Evolutionary conservation across 2,113 vertebrate species (phyloP).

Genomic region (Mungos mungo): DNA sequence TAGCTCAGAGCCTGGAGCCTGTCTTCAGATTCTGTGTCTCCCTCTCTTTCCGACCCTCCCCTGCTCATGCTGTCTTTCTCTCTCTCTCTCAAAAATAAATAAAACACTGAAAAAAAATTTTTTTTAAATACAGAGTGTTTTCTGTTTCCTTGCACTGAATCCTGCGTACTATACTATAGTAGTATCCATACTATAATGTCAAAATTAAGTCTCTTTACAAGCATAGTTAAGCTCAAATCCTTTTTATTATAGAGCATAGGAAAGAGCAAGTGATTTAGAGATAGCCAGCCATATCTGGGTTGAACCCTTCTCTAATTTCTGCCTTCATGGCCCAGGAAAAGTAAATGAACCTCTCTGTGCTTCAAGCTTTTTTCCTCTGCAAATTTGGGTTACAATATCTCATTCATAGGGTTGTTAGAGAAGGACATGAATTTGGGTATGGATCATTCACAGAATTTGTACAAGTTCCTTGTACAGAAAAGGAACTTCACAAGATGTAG

Average conservation of each 20-base stretch:
- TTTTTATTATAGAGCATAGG: not conserved
- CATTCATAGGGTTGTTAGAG: not conserved
- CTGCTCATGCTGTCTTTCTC: no score
- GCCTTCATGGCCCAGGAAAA: not conserved
- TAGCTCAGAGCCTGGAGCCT: no score
- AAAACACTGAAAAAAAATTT: not conserved
- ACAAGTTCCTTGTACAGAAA: not conserved
- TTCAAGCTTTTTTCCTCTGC: not conserved
- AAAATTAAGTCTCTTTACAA: slow-evolving; percentile 6
- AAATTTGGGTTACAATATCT: not conserved
- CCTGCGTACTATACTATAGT: not conserved
- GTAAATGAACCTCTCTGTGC: not conserved
- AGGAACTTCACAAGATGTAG: not conserved
- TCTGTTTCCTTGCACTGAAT: not conserved
- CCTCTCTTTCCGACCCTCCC: no score
- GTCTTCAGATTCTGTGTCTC: no score
- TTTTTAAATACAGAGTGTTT: not conserved
- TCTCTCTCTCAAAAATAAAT: no score
- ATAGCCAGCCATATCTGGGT: not conserved
- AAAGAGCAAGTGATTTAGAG: not conserved
- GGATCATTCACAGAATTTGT: not conserved
- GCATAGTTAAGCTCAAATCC: not conserved
- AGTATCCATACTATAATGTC: not conserved
- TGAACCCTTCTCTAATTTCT: not conserved
- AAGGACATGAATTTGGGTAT: not conserved